Conservation (phyloP, 2,797 vertebrate species). For the Argya squamiceps region DNA sequence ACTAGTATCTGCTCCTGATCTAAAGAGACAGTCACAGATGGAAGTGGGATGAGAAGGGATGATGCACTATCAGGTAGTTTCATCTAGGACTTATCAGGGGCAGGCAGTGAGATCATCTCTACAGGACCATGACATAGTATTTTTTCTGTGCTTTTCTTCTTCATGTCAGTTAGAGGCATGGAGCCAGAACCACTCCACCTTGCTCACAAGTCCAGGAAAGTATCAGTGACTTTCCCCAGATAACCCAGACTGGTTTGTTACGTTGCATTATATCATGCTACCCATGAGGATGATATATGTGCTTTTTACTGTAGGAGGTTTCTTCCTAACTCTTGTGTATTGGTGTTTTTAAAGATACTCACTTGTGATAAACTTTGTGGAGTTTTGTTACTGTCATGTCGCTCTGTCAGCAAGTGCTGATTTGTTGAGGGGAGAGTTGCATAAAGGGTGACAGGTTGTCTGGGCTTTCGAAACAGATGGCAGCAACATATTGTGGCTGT, state of each 20-base stretch:
- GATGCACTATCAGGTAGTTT: background rate
- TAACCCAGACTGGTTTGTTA: background rate
- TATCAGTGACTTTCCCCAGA: background rate
- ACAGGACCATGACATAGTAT: background rate
- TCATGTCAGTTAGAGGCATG: background rate
- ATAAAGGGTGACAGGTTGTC: background rate
- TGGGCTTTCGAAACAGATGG: background rate
- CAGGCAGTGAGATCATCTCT: background rate
- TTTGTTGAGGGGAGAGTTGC: background rate
- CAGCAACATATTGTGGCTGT: background rate
- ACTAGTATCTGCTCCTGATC: conserved; percentile 55
- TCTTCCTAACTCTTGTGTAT: background rate
- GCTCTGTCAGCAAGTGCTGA: background rate
- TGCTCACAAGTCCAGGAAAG: background rate
- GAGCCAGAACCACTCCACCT: background rate
- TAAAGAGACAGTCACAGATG: conserved; percentile 60
- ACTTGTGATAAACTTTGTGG: background rate
- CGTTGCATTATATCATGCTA: background rate
- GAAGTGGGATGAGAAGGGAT: background rate
- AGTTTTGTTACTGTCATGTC: background rate
- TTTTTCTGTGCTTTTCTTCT: background rate
- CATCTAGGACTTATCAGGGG: background rate
- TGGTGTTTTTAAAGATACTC: background rate
- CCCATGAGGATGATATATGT: background rate
- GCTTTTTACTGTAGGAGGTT: background rate